Evolutionary conservation across 2,797 vertebrate genomes (phyloP).

Genomic region (Clarias pachynema): DNA sequence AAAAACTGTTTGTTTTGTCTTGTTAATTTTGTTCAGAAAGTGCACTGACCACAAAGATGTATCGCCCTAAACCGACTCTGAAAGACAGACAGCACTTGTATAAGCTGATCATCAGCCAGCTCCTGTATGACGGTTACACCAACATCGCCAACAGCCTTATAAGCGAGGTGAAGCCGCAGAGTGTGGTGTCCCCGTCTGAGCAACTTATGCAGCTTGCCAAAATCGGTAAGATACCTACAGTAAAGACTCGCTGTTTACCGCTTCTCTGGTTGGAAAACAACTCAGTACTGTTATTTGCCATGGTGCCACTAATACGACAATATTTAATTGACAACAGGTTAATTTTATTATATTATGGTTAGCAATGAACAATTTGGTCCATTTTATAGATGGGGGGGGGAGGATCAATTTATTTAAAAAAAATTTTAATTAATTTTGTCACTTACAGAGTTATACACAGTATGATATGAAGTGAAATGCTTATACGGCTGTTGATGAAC

Average conservation of each 20-base stretch:
- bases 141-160: conserved; percentile 93
- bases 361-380: background rate
- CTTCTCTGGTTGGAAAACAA: background rate
- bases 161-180: conserved; percentile 91
- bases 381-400: too few species aligned
- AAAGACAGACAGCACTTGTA: conserved; percentile 97
- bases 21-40: background rate
- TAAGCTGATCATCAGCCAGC: conserved; percentile 94
- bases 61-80: conserved; percentile 91
- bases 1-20: background rate
- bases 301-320: background rate
- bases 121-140: conserved; percentile 94
- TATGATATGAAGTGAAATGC: too few species aligned
- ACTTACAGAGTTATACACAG: too few species aligned
- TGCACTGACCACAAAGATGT: conserved; percentile 75
- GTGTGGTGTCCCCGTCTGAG: conserved; percentile 91
- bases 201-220: conserved; percentile 97
- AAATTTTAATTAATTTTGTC: too few species aligned
- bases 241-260: background rate
- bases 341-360: background rate
- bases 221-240: conserved; percentile 75
- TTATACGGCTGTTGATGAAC: too few species aligned
- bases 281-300: background rate
- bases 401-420: too few species aligned
- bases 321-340: background rate